Base-by-base conservation (phyloP, 1,140 invertebrate species). In the Anastrepha obliqua region DNA sequence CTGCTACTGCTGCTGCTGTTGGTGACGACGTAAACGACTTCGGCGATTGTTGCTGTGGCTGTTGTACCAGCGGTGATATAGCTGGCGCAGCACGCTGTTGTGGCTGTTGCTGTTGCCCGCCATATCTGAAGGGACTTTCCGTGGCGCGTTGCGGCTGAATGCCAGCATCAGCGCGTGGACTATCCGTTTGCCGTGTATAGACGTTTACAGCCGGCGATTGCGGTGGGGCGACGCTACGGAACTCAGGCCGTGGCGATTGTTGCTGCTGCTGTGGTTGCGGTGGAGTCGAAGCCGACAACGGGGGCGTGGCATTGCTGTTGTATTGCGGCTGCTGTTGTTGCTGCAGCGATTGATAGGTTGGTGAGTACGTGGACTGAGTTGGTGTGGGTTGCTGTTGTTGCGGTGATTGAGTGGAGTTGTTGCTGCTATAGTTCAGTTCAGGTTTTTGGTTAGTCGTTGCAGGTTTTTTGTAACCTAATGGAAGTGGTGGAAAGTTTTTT, bases 151-250 rank as follows among this genome's bases (percentile, higher is more conserved):
- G 55, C 59, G 88, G 59, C 86, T 87, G 87, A 88, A 89, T 47
- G 65, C 78, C 67, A 47, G 62, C 64, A 11, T 60, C 85, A 42
- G 87, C 39, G 60, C 87, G 89, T 60, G 91, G 91, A 90, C 89
- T 90, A 5, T 91, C 91, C 60, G 91, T 88, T 89, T 92, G 91
- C 11, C 91, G 89, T 20, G 90, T 91, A n/a, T 91, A 92, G n/a
- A 92, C 89, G 89, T 89, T 90, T 8, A 90, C 90, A 86, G 89
- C 87, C 13, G 90, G 91, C 29, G 92, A 91, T 85, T 90, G 90
- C 15, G 91, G 91, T 89, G 92, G 90, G 17, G 92, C 64, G 70
- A 91, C 90, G 29, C 91, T 92, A 51, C 91, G 91, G 87, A 92
- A 92, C 90, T 92, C 90, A 78, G 85, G 88, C n/a, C 89, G 89